phyloP scores from a whole-genome alignment of 2,113 vertebrate species.

The Melospiza melodia region DNA sequence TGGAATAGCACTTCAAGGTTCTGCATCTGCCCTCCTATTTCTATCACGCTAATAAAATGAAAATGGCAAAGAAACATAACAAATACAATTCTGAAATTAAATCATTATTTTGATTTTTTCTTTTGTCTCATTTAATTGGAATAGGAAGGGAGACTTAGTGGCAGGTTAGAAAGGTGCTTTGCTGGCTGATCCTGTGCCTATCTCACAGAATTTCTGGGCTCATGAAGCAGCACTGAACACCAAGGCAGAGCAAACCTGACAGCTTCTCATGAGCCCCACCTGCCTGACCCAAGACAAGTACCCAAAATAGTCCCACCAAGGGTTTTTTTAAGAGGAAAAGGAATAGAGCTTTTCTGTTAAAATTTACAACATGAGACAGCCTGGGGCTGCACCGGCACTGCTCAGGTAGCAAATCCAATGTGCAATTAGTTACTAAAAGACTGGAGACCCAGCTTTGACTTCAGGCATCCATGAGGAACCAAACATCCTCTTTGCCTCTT shows the following conservation, averaged over 20 bases:
- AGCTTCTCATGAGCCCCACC: background rate
- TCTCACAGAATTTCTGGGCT: background rate
- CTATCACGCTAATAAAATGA: background rate
- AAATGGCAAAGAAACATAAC: background rate
- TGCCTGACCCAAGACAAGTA: background rate
- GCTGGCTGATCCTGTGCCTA: background rate
- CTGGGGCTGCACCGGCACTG: background rate
- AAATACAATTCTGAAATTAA: background rate
- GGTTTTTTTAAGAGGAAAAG: background rate
- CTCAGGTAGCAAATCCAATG: background rate
- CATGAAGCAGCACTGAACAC: background rate
- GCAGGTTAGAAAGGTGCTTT: background rate
- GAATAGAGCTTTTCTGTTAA: background rate
- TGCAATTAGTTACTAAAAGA: background rate
- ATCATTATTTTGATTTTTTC: background rate
- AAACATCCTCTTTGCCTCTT: background rate
- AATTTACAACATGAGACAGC: background rate
- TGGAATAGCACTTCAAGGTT: background rate
- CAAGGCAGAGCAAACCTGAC: background rate
- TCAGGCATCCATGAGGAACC: background rate
- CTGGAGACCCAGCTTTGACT: slow-evolving; percentile 4
- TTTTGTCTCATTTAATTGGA: background rate
- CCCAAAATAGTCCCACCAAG: background rate
- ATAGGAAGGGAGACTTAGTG: background rate
- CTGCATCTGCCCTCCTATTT: background rate